These are phyloP conservation scores for Bubalus kerabau DNA, from an alignment of 2,113 vertebrate genomes.

Conservation along the genomic window DNA sequence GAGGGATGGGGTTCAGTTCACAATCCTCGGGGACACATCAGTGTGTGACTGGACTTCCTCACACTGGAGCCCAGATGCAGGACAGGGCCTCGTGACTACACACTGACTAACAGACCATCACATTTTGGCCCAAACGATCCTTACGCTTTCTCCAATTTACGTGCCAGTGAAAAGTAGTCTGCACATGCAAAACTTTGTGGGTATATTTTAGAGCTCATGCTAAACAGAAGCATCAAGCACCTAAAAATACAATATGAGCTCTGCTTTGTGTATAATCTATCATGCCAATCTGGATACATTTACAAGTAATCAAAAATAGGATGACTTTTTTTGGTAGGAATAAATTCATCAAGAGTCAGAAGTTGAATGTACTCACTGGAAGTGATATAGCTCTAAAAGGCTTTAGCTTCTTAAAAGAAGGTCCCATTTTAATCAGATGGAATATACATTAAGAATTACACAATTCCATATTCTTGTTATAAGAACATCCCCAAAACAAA, in stretches of 20 bases:
- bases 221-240: conserved; percentile 41
- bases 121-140: conserved; percentile 23
- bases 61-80: background rate
- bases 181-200: conserved; percentile 27
- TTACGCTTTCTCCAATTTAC: background rate
- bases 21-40: background rate
- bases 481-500: conserved; percentile 56
- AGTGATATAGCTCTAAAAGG: conserved; percentile 8
- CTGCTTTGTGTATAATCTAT: conserved; percentile 14
- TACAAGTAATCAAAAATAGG: conserved; percentile 37
- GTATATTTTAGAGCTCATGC: conserved; percentile 29
- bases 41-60: background rate
- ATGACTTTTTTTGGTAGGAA: background rate
- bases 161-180: conserved; percentile 22
- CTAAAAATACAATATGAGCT: conserved; percentile 52
- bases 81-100: background rate
- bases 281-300: conserved; percentile 32
- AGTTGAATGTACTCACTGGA: conserved; percentile 31
- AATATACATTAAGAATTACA: background rate
- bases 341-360: conserved; percentile 37
- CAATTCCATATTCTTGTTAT: conserved; percentile 3
- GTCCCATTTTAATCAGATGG: conserved; percentile 29
- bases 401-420: conserved; percentile 43
- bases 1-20: background rate
- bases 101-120: conserved; percentile 46